Evolutionary conservation across 2,113 vertebrate species (phyloP), one percentile per base, ranked within the genome.

Genomic region (Psilopogon haemacephalus): DNA sequence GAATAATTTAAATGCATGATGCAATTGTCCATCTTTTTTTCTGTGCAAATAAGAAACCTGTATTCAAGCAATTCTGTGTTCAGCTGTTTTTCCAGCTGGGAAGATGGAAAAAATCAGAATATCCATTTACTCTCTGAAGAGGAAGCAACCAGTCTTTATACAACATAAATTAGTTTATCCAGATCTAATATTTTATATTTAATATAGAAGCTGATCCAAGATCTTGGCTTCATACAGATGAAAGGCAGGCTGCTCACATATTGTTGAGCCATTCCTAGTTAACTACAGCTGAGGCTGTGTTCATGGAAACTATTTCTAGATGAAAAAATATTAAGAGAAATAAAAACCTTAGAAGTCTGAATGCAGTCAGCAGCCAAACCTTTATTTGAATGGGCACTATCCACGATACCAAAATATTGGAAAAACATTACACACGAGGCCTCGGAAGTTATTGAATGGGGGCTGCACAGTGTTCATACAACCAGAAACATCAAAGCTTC

Each of bases 51-150:
- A 83, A 88, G 79, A 93, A 95, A 87, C 71, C 75, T 85, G 27
- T 50, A 89, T 82, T 93, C 71, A 94, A 91, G 65, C 59, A 58
- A 83, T 71, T 71, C 59, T 27, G 28, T 38, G 68, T 90, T 96
- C 94, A 95, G 86, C 88, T 95, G 86, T 73, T 92, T 91, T 74
- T 89, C 93, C 74, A 91, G 56, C 72, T 94, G 89, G 84, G 86
- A 92, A 64, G 89, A 90, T 42, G 71, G 33, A 11, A 60, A 55
- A 92, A 79, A 77, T 80, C 78, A 89, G 32, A 89, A 76, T 77
- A 95, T 62, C 56, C 21, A 73, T 93, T 90, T 70, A 72, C 35
- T 65, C 35, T 90, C 55, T 93, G 46, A 93, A 94, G 90, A 95
- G 92, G 95, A 96, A 93, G 78, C 82, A 56, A 85, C 79, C 91